Base-by-base conservation (phyloP, 2,113 vertebrate species). In the Bubo blakistoni region DNA sequence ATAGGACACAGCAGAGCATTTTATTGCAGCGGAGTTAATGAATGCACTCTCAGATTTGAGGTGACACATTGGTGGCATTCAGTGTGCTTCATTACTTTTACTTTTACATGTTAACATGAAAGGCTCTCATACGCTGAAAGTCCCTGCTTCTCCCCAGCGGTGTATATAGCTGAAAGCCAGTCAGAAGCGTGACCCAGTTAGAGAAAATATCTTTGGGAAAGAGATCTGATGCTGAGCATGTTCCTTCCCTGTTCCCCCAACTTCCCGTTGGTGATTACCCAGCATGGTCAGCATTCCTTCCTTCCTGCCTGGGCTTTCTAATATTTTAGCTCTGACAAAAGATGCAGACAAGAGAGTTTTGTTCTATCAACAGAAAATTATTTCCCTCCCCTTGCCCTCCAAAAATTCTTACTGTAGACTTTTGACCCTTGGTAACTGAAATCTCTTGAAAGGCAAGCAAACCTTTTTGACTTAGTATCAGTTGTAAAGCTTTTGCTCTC, bases 51-150 rank as follows among this genome's bases (percentile, higher is more conserved):
- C 84, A 63, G 77, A 96, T 95, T 88, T 93, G 83, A 88, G 66
- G 70, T 94, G 94, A 95, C 90, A 77, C 66, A 95, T 61, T 80
- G 63, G 82, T 95, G 96, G 92, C 29, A 20, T 94, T 92, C 46
- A 12, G 88, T 79, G 94, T 95, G 94, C 94, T 96, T 93, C 92
- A 92, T 97, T 96, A 91, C 91, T 95, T 98, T 93, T 32, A 91
- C 89, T 87, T 94, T 86, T 94, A 88, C 59, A 86, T 2, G 3
- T 57, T 93, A 95, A 93, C 87, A 95, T 92, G 93, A 96, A 98
- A 96, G 62, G 49, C 58, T 89, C 84, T 91, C 66, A 32, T 88
- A 90, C 8, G 46, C 88, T 95, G 93, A 97, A 98, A 97, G 93
- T 90, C 81, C 57, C 86, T 94, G 74, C 92, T 96, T 97, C 91